phyloP scores from a whole-genome alignment of 2,797 vertebrate genomes.

The Sebastiscus tertius region DNA sequence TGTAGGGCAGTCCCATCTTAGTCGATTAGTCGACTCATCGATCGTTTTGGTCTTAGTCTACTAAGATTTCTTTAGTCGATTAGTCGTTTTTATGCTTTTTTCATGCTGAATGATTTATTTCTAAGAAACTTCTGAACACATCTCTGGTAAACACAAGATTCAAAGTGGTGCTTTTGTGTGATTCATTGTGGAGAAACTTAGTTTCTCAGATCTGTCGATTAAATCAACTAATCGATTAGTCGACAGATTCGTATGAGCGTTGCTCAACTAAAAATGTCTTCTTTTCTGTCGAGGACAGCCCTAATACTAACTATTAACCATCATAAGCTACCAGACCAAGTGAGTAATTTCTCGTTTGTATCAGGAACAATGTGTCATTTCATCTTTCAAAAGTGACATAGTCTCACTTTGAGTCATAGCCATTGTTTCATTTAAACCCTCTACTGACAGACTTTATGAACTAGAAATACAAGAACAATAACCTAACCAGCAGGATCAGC shows the following conservation, averaged over 20 bases:
- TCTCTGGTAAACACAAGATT: too few relatives aligned
- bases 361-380: background rate
- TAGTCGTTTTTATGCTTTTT: background rate
- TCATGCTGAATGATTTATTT: background rate
- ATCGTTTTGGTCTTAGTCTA: too few relatives aligned
- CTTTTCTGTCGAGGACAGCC: too few relatives aligned
- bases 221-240: too few relatives aligned
- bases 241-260: too few relatives aligned
- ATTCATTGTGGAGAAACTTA: too few relatives aligned
- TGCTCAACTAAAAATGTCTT: too few relatives aligned
- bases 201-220: too few relatives aligned
- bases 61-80: background rate
- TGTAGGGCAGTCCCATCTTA: too few relatives aligned
- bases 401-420: background rate
- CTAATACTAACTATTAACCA: background rate
- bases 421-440: background rate
- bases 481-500: background rate
- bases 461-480: slow-evolving; percentile 37
- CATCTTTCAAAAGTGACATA: background rate
- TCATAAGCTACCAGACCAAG: background rate
- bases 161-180: too few relatives aligned
- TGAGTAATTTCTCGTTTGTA: background rate
- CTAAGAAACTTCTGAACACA: background rate
- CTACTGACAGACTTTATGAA: background rate
- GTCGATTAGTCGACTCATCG: too few relatives aligned